Percentiles rank a stretch among this genome's conserved stretches.
Evolutionary conservation across 37 sponge, comb jelly and placozoan species (phyloP).

Genomic region (Dysidea cf. avara): DNA sequence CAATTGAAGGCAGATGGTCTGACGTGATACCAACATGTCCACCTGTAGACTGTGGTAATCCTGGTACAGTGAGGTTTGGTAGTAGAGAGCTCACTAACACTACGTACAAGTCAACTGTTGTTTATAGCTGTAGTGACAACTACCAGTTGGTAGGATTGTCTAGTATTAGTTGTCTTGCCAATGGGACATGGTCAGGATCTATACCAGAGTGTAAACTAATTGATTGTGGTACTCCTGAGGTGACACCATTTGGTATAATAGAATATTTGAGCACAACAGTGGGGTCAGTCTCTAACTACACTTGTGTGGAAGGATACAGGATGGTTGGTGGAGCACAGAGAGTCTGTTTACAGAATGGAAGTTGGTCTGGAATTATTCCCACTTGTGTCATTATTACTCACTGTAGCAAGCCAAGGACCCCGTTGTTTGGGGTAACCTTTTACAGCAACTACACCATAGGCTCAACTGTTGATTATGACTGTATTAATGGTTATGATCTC

Average conservation of each 20-base stretch:
- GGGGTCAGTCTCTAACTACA: conserved; percentile 21
- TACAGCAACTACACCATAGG: conserved; percentile 8
- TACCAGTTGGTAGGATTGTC: conserved; percentile 34
- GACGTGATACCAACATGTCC: conserved; percentile 48
- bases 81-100: conserved; percentile 23
- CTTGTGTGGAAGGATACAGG: conserved; percentile 37
- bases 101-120: conserved; percentile 15
- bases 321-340: conserved; percentile 24
- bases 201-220: conserved; percentile 27
- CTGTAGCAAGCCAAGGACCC: conserved; percentile 6
- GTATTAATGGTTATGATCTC: conserved; percentile 1
- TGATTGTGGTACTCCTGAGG: no score
- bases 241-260: no score
- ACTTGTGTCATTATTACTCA: not conserved
- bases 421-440: conserved; percentile 9
- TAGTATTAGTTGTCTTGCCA: conserved; percentile 21
- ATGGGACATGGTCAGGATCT: conserved; percentile 57
- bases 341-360: conserved; percentile 34
- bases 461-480: conserved; percentile 11
- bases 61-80: conserved; percentile 32
- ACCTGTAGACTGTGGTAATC: conserved; percentile 29
- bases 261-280: no score
- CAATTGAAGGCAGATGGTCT: conserved; percentile 45
- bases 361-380: conserved; percentile 45
- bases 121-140: conserved; percentile 43